A percentile compares a stretch with the other conserved stretches of the same genome.
phyloP scores from a whole-genome alignment of 2,888 invertebrate species.

The Drosophila greeni region DNA sequence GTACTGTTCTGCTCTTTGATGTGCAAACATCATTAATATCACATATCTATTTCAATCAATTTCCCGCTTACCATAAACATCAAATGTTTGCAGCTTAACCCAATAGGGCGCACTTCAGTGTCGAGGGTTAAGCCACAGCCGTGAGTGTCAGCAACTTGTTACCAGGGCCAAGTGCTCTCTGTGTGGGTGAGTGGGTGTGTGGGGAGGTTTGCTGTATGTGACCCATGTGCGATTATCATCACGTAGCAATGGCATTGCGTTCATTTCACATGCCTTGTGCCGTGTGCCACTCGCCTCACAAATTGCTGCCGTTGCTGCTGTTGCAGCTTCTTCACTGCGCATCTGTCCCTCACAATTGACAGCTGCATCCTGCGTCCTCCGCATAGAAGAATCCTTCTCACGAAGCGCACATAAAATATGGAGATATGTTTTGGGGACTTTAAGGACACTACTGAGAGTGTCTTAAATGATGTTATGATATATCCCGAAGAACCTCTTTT shows the following conservation, averaged over 20 bases:
- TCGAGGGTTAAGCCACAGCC: conserved; percentile 32
- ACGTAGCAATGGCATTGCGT: conserved; percentile 52
- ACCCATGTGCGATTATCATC: conserved; percentile 44
- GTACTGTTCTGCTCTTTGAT: not conserved
- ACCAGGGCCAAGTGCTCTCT: conserved; percentile 32
- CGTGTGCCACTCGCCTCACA: conserved; percentile 36
- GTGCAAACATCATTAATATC: conserved; percentile 1
- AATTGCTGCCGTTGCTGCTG: conserved; percentile 24
- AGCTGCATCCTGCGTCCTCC: conserved; percentile 16
- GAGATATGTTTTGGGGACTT: not conserved
- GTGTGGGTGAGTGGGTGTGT: not conserved
- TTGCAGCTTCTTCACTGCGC: conserved; percentile 7
- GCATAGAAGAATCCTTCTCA: not conserved
- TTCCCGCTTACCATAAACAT: conserved; percentile 18
- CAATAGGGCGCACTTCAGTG: conserved; percentile 24
- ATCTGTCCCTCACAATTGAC: conserved; percentile 34
- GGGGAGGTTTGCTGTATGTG: conserved; percentile 13
- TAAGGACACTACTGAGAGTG: not conserved
- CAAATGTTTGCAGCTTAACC: conserved; percentile 31
- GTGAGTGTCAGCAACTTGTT: conserved; percentile 39
- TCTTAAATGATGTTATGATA: not conserved
- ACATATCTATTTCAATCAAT: conserved; percentile 4
- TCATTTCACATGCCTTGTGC: conserved; percentile 47
- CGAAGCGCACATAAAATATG: conserved; percentile 3
- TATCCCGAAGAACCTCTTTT: not conserved